A percentile compares a stretch with the other conserved stretches of the same genome.
phyloP scores from a whole-genome alignment of 1,140 invertebrate genomes.

The Drosophila ironensis region DNA sequence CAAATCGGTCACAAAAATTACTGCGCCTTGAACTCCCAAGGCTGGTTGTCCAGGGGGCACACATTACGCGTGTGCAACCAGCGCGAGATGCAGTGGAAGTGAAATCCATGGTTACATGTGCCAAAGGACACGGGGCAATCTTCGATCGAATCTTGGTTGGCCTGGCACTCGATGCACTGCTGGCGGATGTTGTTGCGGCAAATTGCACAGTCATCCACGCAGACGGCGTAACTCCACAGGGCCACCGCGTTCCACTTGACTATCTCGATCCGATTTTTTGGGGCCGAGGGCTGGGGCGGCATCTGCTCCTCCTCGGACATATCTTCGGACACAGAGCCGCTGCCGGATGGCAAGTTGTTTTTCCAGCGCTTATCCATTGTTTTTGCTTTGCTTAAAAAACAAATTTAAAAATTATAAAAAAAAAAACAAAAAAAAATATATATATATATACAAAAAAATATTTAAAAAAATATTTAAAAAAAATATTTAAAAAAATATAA shows the following conservation, averaged over 20 bases:
- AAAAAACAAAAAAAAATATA: no score
- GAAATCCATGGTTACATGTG: constrained; percentile 26
- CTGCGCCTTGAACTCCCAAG: constrained; percentile 30
- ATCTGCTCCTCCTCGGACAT: no score
- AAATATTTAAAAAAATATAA: no score
- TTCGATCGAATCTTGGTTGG: constrained; percentile 8
- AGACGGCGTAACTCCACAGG: constrained; percentile 20
- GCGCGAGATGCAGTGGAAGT: constrained; percentile 38
- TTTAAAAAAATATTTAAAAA: no score
- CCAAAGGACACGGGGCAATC: constrained; percentile 36
- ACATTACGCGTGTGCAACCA: constrained; percentile 30
- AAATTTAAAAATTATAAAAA: no score
- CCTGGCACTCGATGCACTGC: constrained; percentile 33
- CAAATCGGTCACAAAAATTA: background rate
- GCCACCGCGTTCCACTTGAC: constrained; percentile 28
- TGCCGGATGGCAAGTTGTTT: no score
- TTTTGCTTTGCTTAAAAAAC: no score
- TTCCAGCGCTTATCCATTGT: no score
- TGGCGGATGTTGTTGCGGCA: constrained; percentile 31
- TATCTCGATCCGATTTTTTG: no score
- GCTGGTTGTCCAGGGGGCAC: constrained; percentile 28
- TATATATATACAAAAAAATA: no score
- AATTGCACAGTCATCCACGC: constrained; percentile 26
- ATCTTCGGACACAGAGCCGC: no score
- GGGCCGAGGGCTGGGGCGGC: no score